Base-by-base conservation (phyloP, 2,888 invertebrate genomes). In the Drosophila infuscata region DNA sequence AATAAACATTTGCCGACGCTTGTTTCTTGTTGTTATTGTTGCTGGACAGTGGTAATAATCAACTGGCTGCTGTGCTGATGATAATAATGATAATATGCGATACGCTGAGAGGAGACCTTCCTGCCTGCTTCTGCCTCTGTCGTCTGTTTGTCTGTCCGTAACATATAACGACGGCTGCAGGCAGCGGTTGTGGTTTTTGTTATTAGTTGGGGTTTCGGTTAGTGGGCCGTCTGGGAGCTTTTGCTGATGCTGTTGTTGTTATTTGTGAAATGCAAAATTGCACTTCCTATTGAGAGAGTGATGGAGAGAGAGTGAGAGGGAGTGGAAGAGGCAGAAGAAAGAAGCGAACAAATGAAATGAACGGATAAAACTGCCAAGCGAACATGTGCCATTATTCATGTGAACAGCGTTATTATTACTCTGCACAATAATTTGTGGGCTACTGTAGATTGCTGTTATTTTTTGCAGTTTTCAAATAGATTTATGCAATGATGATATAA, bases 151-250 rank as follows among this genome's bases (percentile, higher is more conserved):
- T 64, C 59, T 56, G 49, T 20, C 9, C 43, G n/a, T 8, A 36
- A 41, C 41, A 36, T 41, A 49, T 33, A 52, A 29, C 53, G 51
- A n/a, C 53, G 30, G 49, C 76, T 62, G 78, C 82, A 61, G 74
- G 63, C 79, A 71, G 65, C 65, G 52, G 52, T 79, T 88, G 83
- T 57, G 71, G 78, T 78, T 83, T 60, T 69, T 66, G 74, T 70
- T 73, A 78, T 75, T 58, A 72, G 88, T 54, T 74, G 86, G 72
- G 88, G 85, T 82, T 85, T 80, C 90, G 88, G 86, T 85, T 90
- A 85, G 88, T 85, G 90, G 86, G 87, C 70, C 88, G 87, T 73
- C 65, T 36, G 84, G 75, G 87, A 77, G 81, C 72, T 38, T 52
- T 48, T 56, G 57, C 33, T n/a, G 41, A 46, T 53, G 53, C 32